phyloP scores from a whole-genome alignment of 2,113 vertebrate genomes.

The Podarcis muralis region DNA sequence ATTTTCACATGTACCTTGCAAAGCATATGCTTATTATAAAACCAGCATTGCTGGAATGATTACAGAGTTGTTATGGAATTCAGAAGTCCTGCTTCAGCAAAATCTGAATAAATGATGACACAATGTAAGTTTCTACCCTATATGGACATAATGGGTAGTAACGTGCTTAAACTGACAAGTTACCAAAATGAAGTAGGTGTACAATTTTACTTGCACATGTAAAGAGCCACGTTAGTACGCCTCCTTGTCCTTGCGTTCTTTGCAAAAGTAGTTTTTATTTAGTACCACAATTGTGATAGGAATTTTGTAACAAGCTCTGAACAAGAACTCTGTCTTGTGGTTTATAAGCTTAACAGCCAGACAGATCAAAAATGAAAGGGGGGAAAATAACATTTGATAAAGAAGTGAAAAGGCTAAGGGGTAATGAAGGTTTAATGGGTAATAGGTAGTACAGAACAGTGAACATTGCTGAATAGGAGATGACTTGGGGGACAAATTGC shows the following conservation, averaged over 20 bases:
- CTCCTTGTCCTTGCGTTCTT: conserved; percentile 38
- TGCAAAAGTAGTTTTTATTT: not conserved
- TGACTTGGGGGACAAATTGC: too few species aligned
- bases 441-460: not conserved
- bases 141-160: not conserved
- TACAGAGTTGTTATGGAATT: conserved; percentile 24
- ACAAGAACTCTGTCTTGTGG: not conserved
- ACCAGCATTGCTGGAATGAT: not conserved
- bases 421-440: not conserved
- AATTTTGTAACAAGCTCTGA: not conserved
- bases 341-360: not conserved
- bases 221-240: conserved; percentile 38
- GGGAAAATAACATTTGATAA: not conserved
- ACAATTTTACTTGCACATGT: conserved; percentile 35
- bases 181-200: conserved; percentile 15
- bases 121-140: fast-evolving
- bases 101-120: not conserved
- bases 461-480: not conserved
- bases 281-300: not conserved
- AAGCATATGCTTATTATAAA: conserved; percentile 33
- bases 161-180: conserved; percentile 41
- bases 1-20: conserved; percentile 33
- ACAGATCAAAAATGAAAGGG: not conserved
- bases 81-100: conserved; percentile 17
- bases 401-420: not conserved